Evolutionary conservation across 1,140 invertebrate genomes (phyloP).

Genomic region (Penaeus japonicus): DNA sequence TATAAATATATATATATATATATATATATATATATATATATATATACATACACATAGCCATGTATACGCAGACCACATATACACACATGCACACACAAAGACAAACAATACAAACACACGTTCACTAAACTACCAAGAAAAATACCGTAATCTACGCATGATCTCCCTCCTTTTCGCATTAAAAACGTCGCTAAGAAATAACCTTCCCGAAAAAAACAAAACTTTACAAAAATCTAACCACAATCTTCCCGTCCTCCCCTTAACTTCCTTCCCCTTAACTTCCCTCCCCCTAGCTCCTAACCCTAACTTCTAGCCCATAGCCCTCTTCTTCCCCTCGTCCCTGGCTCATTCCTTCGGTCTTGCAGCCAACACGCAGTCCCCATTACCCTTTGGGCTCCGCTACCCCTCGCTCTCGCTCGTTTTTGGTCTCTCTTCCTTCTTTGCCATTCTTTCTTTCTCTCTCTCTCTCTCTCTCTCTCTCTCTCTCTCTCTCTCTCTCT

Average conservation of each 20-base stretch:
- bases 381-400: not conserved
- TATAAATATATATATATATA: too few species aligned
- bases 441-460: not conserved
- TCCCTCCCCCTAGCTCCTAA: not conserved
- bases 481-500: not conserved
- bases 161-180: too few species aligned
- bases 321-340: not conserved
- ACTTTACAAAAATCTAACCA: too few species aligned
- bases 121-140: too few species aligned
- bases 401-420: not conserved
- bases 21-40: too few species aligned
- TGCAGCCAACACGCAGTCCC: not conserved
- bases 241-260: not conserved
- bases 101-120: too few species aligned
- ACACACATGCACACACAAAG: too few species aligned
- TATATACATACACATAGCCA: too few species aligned
- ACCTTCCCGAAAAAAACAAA: too few species aligned
- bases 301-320: not conserved
- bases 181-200: too few species aligned
- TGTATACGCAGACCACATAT: too few species aligned
- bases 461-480: not conserved
- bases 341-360: not conserved
- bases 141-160: too few species aligned
- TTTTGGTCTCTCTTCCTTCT: not conserved
- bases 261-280: not conserved